Base-by-base conservation (phyloP, 1,140 invertebrate genomes). In the Dinoponera quadriceps region DNA sequence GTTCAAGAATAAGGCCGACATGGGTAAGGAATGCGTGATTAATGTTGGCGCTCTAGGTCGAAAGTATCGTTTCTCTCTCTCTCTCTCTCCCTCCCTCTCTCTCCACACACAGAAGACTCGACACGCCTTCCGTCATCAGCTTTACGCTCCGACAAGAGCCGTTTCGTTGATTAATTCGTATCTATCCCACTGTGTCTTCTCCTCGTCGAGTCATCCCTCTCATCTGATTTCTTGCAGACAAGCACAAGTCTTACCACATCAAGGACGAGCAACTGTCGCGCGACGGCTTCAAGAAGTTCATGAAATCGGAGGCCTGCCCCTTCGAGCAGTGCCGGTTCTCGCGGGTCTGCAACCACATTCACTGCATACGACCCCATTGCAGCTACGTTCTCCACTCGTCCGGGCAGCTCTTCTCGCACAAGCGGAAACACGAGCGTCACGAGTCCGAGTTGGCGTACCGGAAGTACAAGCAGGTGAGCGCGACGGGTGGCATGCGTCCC, bases 1-100 rank as follows among this genome's bases (percentile, higher is more conserved):
- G 0, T 99, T 99, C 94, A 99, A 99, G 93, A 99, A 99, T 94
- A 99, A 99, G 94, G 98, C 98, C 89, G 99, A 99, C 94, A 99
- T 99, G 98, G 99, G 98, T 99, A 95, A 96, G 96, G 93, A 82
- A 86, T 66, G 60, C 38, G 25, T 20, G 75, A 68, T 29, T 69
- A 25, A 80, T 9, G 65, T n/a, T 25, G 9, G 49, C 14, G 33
- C 20, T 80, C 65, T 48, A 48, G 16, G 27, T 68, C 29, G 20
- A 38, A 25, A 11, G 11, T 77, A 14, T 69, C 29, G 33, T 78
- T 29, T 25, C 18, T 7, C 14, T 44, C 38, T 44, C 38, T 44
- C 38, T 44, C 38, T 44, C 7, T 44, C 38, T 44, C 7, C 11
- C 38, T 44, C 33, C 7, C 33, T 33, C 33, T 33, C 33, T 33